Percentiles rank a stretch among this genome's conserved stretches.
phyloP scores from a whole-genome alignment of 1,140 invertebrate species.

The Drosophila sp. region DNA sequence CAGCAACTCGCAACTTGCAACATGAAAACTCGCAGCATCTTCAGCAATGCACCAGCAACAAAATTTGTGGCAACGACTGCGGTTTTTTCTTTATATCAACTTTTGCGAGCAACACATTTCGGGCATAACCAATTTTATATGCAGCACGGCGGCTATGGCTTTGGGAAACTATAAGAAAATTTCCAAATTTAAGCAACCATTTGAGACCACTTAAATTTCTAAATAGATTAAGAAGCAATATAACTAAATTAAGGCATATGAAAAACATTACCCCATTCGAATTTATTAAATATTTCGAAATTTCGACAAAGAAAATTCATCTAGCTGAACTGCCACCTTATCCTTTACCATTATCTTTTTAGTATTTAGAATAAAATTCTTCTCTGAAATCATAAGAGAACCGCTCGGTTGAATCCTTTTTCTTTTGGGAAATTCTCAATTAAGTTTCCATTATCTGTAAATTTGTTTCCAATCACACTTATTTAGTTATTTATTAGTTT shows the following conservation, averaged over 20 bases:
- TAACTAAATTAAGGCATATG: not conserved
- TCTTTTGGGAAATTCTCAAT: too few species aligned
- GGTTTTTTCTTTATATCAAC: slow-evolving; percentile 21
- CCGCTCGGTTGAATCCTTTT: too few species aligned
- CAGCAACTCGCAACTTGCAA: slow-evolving; percentile 35
- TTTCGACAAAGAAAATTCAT: too few species aligned
- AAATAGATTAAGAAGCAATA: not conserved
- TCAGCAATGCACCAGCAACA: slow-evolving; percentile 47
- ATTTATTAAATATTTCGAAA: too few species aligned
- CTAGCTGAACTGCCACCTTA: too few species aligned
- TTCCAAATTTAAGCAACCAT: not conserved
- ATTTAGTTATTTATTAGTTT: too few species aligned
- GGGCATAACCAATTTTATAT: not conserved
- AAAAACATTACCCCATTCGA: too few species aligned
- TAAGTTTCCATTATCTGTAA: too few species aligned
- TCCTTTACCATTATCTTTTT: too few species aligned
- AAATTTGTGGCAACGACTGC: slow-evolving; percentile 46
- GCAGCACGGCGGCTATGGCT: not conserved
- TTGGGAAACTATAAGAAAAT: not conserved
- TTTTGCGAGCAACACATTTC: not conserved
- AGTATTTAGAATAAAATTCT: too few species aligned
- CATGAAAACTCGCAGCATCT: slow-evolving; percentile 37
- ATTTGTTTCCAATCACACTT: too few species aligned
- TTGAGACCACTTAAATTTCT: not conserved
- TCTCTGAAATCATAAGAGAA: too few species aligned